Base-by-base conservation (phyloP, 2,113 vertebrate genomes). In the Beaufortia kweichowensis region DNA sequence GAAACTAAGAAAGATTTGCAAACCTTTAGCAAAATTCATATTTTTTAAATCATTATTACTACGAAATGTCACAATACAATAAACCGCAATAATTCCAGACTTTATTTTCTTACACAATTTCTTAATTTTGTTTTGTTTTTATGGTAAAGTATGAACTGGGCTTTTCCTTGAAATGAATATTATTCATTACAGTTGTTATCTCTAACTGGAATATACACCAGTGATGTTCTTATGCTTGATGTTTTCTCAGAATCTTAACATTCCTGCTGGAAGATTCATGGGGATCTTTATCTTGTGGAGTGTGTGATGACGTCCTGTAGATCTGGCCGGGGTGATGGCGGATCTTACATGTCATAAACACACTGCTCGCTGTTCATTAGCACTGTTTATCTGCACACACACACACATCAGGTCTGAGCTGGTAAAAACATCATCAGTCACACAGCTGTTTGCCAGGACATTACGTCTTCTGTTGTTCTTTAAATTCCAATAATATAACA, bases 401-500 rank as follows among this genome's bases (percentile, higher is more conserved):
- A 53, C 35, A 65, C 70, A 39, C 50, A 65, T 7, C 19, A 3
- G 11, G 29, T 12, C 21, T 72, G 62, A 43, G 68, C 2, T 63
- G 28, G 35, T 53, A 62, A 66, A 41, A 72, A 53, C 75, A 41
- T 64, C 63, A 78, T 80, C 57, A 46, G 26, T 78, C 77, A 79
- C 26, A 39, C 43, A 46, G 39, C 14, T 2, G 0, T 11, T 43
- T 57, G 29, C 31, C n/a, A 1, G 56, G 23, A 57, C 33, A 31
- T 69, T 68, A 59, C 23, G 28, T 26, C 7, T 69, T 21, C 55
- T 60, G 61, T 46, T 15, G 14, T 33, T 76, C 67, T 61, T 71
- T 1, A 33, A 19, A 70, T 46, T 76, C 65, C 33, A 6, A 12
- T 46, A 59, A 59, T 23, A 48, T 33, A 1, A 39, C 55, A 55